Conservation (phyloP, 2,113 vertebrate genomes). For the Potamarius usumacintae region DNA sequence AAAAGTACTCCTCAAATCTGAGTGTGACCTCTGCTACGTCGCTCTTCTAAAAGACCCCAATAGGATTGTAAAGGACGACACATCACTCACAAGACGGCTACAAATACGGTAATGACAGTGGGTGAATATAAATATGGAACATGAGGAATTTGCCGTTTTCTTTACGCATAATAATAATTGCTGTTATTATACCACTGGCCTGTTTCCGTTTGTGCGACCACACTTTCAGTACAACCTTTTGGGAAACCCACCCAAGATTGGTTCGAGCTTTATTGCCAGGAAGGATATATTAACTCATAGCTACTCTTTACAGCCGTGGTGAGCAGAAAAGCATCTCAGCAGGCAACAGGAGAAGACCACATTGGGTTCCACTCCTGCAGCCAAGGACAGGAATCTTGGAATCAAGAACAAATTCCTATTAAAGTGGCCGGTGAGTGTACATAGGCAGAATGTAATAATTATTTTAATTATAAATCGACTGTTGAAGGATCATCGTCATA, state of each 20-base stretch:
- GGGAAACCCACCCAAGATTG: no score
- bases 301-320: no score
- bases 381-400: no score
- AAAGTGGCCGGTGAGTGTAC: no score
- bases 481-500: background rate
- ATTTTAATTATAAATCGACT: background rate
- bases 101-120: background rate
- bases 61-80: background rate
- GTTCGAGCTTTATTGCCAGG: no score
- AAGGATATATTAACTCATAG: no score
- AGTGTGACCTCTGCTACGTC: no score
- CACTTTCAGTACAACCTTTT: background rate
- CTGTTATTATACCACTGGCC: background rate
- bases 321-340: no score
- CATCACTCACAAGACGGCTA: background rate
- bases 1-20: no score
- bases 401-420: no score
- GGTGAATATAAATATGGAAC: background rate
- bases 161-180: background rate
- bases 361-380: no score
- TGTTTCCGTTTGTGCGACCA: background rate
- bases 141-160: background rate
- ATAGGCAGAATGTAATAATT: background rate
- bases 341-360: no score
- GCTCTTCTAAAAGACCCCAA: background rate